phyloP scores from a whole-genome alignment of 2,797 vertebrate species.

The Coilia nasus region DNA sequence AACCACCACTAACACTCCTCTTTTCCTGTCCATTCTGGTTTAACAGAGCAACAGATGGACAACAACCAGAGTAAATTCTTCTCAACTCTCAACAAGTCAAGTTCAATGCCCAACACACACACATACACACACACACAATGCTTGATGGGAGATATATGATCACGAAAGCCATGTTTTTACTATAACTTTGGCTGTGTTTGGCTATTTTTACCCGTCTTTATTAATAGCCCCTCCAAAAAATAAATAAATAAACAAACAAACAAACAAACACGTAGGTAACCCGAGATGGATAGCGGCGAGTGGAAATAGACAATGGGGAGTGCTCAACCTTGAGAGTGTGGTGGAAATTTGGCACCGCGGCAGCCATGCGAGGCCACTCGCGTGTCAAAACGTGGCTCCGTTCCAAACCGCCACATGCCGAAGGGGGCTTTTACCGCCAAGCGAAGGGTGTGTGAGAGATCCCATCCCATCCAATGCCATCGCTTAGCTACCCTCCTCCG shows the following conservation, averaged over 20 bases:
- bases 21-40: background rate
- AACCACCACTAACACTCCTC: background rate
- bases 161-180: background rate
- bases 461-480: conserved; percentile 28
- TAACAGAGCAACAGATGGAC: background rate
- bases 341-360: background rate
- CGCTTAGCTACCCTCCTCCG: background rate
- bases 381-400: background rate
- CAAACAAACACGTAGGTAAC: background rate
- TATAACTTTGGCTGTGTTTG: background rate
- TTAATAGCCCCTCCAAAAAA: background rate
- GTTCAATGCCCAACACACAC: no score
- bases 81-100: no score
- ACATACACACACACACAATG: no score
- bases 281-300: background rate
- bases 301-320: background rate
- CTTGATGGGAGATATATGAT: no score
- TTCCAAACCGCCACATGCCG: background rate
- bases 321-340: background rate
- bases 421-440: background rate
- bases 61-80: background rate
- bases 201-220: background rate
- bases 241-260: background rate
- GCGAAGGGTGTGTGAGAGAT: conserved; percentile 19
- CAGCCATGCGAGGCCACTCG: background rate